These are phyloP conservation scores for Nemopilema nomurai DNA, from an alignment of 30 jellyfish, hydroid and myxozoan genomes.

Conservation along the genomic window DNA sequence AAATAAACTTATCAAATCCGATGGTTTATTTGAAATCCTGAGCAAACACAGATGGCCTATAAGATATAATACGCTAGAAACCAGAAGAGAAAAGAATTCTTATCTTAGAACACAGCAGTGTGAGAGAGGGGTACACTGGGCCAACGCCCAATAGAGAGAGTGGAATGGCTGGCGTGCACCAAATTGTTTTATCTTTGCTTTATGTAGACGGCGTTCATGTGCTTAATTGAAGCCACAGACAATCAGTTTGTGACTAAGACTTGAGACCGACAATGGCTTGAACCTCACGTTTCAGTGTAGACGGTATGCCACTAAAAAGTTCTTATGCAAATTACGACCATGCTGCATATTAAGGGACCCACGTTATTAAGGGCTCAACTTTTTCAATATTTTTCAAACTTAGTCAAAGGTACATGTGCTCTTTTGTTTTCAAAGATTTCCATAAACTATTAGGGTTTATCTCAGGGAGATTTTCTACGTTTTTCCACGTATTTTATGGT, in stretches of 20 bases:
- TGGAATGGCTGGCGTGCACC: slow-evolving; percentile 22
- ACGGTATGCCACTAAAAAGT: slow-evolving; percentile 31
- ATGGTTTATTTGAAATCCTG: slow-evolving; percentile 36
- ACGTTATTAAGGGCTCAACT: slow-evolving; percentile 70
- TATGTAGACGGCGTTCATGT: slow-evolving; percentile 52
- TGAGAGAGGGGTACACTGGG: slow-evolving; percentile 42
- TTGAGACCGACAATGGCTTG: slow-evolving; percentile 40
- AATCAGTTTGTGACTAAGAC: slow-evolving; percentile 28
- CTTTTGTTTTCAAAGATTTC: slow-evolving; percentile 84
- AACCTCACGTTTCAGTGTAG: slow-evolving; percentile 60
- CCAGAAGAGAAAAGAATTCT: background rate
- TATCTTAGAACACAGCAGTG: slow-evolving; percentile 25
- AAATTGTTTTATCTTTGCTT: slow-evolving; percentile 18
- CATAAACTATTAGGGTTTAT: slow-evolving; percentile 74
- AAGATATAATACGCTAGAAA: slow-evolving; percentile 15
- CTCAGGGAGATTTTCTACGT: slow-evolving; percentile 42
- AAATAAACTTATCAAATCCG: background rate
- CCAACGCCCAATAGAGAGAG: slow-evolving; percentile 58
- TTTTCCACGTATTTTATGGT: slow-evolving; percentile 45
- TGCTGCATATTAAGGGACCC: slow-evolving; percentile 69
- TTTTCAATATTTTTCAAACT: slow-evolving; percentile 71
- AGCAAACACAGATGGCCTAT: slow-evolving; percentile 43
- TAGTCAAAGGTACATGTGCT: slow-evolving; percentile 91
- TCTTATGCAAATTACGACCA: slow-evolving; percentile 70
- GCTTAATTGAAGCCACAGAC: slow-evolving; percentile 43